Base-by-base conservation (phyloP, 1,140 invertebrate species). In the Euborellia annulipes region DNA sequence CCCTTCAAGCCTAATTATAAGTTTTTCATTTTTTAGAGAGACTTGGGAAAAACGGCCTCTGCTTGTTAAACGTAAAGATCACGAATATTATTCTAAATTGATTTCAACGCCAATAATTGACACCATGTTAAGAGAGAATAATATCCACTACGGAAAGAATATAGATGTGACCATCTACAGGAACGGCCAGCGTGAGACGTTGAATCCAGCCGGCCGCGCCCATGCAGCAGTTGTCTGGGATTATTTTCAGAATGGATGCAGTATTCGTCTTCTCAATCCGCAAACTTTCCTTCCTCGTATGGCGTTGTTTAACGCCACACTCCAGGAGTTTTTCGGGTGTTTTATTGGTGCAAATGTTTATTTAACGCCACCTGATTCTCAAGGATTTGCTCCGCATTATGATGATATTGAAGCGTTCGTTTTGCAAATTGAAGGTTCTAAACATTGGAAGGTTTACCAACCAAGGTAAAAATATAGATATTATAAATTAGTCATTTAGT, bases 361-460 rank as follows among this genome's bases (percentile, higher is more conserved):
- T 60, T 62, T 98, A 38, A 97, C 94, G n/a, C 94, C 94, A 13
- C 79, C 91, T 7, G 81, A 83, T 45, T 85, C 84, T 54, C 92
- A 97, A 72, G 93, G 94, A 0, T 98, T 98, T 72, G 93, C 94
- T 2, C 93, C 94, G 1, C 93, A 98, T 67, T 98, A 84, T 65
- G 94, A 98, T 69, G 94, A 98, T 58, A 97, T 98, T 54, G 95
- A 98, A 69, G 94, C 93, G 13, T 98, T 98, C 62, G 78, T 98
- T 45, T 58, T 98, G 32, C 95, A 98, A 68, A 62, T 96, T 6
- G 94, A 98, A 69, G 95, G 95, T 0, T 81, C 82, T 54, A 98
- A 98, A 65, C 72, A 79, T 49, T 98, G 94, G 94, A 80, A 77
- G 54, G 60, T 98, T 3, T 98, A 97, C 60, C 73, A 73, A 50